phyloP scores from a whole-genome alignment of 2,888 invertebrate genomes.

The Caenorhabditis japonica region DNA sequence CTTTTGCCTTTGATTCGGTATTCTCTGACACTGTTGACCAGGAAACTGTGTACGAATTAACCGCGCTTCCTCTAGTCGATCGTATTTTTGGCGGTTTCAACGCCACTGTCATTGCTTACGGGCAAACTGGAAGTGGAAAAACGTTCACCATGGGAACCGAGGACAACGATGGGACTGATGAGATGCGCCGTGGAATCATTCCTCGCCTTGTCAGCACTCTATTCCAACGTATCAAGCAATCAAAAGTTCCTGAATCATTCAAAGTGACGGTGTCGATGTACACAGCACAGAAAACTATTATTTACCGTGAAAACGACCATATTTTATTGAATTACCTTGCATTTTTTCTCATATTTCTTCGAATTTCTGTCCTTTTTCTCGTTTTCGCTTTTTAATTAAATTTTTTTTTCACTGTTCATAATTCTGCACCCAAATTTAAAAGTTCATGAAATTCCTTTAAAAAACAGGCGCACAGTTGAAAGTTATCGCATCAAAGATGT shows the following conservation, averaged over 20 bases:
- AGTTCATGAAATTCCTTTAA: too few relatives aligned
- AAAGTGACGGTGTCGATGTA: slow-evolving; percentile 63
- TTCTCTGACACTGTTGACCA: slow-evolving; percentile 86
- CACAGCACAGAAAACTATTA: slow-evolving; percentile 87
- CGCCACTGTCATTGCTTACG: slow-evolving; percentile 93
- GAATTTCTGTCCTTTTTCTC: too few relatives aligned
- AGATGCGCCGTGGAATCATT: slow-evolving; percentile 83
- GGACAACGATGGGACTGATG: slow-evolving; percentile 56
- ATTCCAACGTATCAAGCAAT: slow-evolving; percentile 82
- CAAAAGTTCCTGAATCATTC: slow-evolving; percentile 49
- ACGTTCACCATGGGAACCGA: slow-evolving; percentile 88
- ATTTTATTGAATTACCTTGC: too few relatives aligned
- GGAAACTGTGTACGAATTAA: slow-evolving; percentile 86
- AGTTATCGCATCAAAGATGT: too few relatives aligned
- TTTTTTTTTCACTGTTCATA: too few relatives aligned
- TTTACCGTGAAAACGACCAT: too few relatives aligned
- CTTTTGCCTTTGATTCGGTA: slow-evolving; percentile 93
- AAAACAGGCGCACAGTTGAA: too few relatives aligned
- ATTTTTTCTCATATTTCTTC: too few relatives aligned
- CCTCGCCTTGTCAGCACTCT: slow-evolving; percentile 88
- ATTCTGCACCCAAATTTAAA: too few relatives aligned
- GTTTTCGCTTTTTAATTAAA: too few relatives aligned
- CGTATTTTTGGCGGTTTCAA: slow-evolving; percentile 82
- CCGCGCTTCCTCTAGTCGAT: slow-evolving; percentile 50
- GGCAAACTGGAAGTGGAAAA: slow-evolving; percentile 94